phyloP scores from a whole-genome alignment of 2,888 invertebrate genomes.

The Melitaea athalia region DNA sequence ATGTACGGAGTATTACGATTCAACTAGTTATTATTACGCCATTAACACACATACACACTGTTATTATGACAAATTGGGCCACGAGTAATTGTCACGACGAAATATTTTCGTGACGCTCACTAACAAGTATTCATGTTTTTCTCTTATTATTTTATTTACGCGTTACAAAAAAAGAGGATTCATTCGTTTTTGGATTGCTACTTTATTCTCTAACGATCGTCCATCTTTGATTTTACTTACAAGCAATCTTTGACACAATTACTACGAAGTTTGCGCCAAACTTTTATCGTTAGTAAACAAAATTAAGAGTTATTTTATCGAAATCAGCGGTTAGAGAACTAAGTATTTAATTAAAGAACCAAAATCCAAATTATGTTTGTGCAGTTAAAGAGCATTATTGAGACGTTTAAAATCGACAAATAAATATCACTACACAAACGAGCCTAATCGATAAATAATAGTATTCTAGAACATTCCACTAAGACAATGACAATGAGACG shows the following conservation, averaged over 20 bases:
- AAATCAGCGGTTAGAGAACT: no score
- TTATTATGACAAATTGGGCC: not conserved
- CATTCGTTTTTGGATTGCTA: no score
- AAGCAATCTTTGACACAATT: no score
- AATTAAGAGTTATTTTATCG: no score
- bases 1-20: not conserved
- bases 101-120: not conserved
- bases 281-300: no score
- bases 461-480: constrained; percentile 34
- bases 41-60: not conserved
- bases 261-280: no score
- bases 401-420: no score
- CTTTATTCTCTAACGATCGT: no score
- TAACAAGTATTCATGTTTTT: not conserved
- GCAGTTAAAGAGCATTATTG: no score
- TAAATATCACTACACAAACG: not conserved
- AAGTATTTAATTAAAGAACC: no score
- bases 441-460: constrained; percentile 25
- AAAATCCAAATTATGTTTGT: no score
- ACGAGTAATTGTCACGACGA: not conserved
- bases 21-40: constrained; percentile 5
- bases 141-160: not conserved
- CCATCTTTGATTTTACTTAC: no score
- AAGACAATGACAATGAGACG: constrained; percentile 62
- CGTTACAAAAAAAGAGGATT: not conserved